Evolutionary conservation across 2,888 invertebrate species (phyloP), one percentile per base, ranked within the genome.

Genomic region (Aspidapion aeneum): DNA sequence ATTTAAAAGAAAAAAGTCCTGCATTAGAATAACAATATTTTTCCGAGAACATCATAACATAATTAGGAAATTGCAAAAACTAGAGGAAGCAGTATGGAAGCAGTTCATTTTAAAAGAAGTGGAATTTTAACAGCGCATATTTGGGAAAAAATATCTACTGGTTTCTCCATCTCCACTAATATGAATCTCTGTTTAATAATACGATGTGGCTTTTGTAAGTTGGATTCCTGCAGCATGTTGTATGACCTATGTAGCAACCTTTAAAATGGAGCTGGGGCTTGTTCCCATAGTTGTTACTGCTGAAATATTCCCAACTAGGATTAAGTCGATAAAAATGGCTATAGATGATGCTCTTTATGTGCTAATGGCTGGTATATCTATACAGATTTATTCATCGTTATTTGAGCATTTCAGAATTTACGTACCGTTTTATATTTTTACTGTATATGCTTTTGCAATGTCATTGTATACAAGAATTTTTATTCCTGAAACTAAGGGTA

Each of bases 271-370:
- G 5, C 66, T 80, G 18, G 80, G 80, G 1, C 73, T 78, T 58
- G 77, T 80, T 1, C 79, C 80, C 0, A 78, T 79, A 51, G 77
- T 79, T 16, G 72, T 79, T 61, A 79, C 78, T 5, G 78, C 78
- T 0, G 80, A 80, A 69, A 64, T 80, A 16, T 80, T 80, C 63
- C 78, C 80, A 1, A 75, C 79, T 1, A 76, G 76, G 52, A 74
- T 80, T 18, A 80, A 80, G 72, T 79, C 79, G 1, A 73, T 78
- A 64, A 79, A 78, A 1, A 78, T 79, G 78, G 77, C 79, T 0
- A 57, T 77, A 48, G 73, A 78, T 1, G 79, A 79, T 63, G 73
- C 74, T 1, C 74, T 75, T 68, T 79, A 77, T 62, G 77, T 78
- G 1, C 62, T 74, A 2, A 75, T 75, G 19, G 75, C 74, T n/a